Percentiles rank a stretch among this genome's conserved stretches.
These are phyloP conservation scores for Galeopterus variegatus DNA, from an alignment of 2,113 vertebrate genomes.

Conservation along the genomic window DNA sequence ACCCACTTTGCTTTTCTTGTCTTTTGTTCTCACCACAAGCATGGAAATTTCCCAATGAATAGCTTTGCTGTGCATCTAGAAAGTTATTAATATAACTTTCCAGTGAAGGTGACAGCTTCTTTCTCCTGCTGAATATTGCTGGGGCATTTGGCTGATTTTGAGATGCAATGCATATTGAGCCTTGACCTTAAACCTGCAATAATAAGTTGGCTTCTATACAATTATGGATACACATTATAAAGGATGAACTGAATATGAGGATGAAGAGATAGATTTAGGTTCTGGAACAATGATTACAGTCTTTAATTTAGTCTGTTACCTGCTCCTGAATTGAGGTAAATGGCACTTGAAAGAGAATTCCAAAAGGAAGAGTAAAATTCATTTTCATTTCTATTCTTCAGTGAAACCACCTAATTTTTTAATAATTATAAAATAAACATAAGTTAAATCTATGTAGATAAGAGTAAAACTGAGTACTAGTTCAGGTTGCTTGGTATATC, in stretches of 20 bases:
- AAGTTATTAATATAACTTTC: constrained; percentile 77
- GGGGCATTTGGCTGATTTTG: constrained; percentile 28
- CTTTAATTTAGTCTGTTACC: not conserved
- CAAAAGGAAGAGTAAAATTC: not conserved
- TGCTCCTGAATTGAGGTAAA: not conserved
- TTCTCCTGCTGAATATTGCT: constrained; percentile 72
- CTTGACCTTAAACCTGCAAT: constrained; percentile 70
- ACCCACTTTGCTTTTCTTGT: not conserved
- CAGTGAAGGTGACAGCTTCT: constrained; percentile 46
- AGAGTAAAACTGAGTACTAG: not conserved
- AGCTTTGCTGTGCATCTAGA: constrained; percentile 78
- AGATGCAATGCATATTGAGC: constrained; percentile 50
- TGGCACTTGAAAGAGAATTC: not conserved
- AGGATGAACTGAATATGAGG: not conserved
- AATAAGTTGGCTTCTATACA: constrained; percentile 55
- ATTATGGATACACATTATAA: constrained; percentile 71
- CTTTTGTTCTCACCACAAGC: constrained; percentile 69
- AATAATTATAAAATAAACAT: not conserved
- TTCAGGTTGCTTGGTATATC: not conserved
- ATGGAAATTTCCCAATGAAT: constrained; percentile 80
- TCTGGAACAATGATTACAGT: not conserved
- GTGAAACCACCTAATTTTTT: constrained; percentile 2
- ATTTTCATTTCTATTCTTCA: constrained; percentile 19
- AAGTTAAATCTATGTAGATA: not conserved
- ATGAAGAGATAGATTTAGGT: not conserved